phyloP scores from a whole-genome alignment of 2,888 invertebrate species.

The Elegia similella region DNA sequence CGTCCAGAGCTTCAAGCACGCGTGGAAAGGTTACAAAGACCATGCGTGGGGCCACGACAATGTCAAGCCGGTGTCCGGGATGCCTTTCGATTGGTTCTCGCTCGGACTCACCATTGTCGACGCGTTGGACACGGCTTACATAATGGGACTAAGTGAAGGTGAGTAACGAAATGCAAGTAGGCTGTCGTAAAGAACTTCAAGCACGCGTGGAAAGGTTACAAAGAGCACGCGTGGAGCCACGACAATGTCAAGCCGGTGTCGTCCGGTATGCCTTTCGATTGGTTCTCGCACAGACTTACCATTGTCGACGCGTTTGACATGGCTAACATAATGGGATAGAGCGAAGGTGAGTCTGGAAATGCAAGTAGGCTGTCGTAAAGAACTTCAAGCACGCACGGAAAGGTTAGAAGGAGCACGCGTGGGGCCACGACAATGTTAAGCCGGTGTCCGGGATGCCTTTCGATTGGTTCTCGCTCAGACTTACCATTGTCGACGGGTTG shows the following conservation, averaged over 20 bases:
- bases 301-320: constrained; percentile 98
- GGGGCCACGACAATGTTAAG: constrained; percentile 98
- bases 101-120: constrained; percentile 98
- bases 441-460: constrained; percentile 92
- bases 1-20: constrained; percentile 94
- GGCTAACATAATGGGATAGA: too few relatives aligned
- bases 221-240: constrained; percentile 97
- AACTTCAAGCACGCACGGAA: constrained; percentile 97
- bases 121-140: constrained; percentile 96
- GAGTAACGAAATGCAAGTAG: constrained; percentile 74
- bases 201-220: constrained; percentile 97
- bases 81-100: constrained; percentile 96
- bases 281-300: constrained; percentile 98
- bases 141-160: constrained; percentile 95
- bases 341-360: too few relatives aligned
- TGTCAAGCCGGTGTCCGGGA: constrained; percentile 93
- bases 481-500: constrained; percentile 97
- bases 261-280: constrained; percentile 91
- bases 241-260: constrained; percentile 97
- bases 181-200: constrained; percentile 94
- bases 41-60: constrained; percentile 99
- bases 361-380: constrained; percentile 91
- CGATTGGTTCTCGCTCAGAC: constrained; percentile 97
- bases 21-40: constrained; percentile 96
- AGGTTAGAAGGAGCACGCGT: constrained; percentile 95